phyloP scores from a whole-genome alignment of 2,113 vertebrate species.

The Neogale vison region DNA sequence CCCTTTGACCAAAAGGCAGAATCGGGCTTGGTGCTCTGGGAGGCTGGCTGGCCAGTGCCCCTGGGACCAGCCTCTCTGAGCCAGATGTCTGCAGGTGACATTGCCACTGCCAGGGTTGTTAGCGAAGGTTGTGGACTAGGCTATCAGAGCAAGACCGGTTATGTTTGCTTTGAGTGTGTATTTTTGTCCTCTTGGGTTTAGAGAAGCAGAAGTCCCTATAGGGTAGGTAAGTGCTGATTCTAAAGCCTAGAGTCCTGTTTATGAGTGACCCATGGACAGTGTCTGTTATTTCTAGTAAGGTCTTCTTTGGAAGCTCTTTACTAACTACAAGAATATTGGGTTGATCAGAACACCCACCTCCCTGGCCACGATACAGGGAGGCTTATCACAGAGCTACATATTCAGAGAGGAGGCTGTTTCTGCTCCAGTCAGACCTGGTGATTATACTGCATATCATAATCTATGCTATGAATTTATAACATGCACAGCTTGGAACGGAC shows the following conservation, averaged over 20 bases:
- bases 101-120: fast-evolving
- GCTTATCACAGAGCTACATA: not conserved
- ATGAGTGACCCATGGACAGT: not conserved
- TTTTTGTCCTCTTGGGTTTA: not conserved
- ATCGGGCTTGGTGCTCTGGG: not conserved
- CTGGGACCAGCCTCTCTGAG: not conserved
- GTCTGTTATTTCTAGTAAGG: not conserved
- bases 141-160: not conserved
- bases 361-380: not conserved
- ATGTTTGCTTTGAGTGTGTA: fast-evolving
- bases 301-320: not conserved
- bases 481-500: fast-evolving
- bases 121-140: not conserved
- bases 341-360: not conserved
- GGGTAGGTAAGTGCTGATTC: not conserved
- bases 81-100: fast-evolving
- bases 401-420: not conserved
- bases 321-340: not conserved
- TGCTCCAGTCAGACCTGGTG: not conserved
- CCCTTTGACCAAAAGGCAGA: not conserved
- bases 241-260: not conserved
- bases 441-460: not conserved
- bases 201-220: not conserved
- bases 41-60: not conserved
- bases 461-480: not conserved